Evolutionary conservation across 2,888 invertebrate species (phyloP), one percentile per base, ranked within the genome.

Genomic region (Drosophila percnosoma): DNA sequence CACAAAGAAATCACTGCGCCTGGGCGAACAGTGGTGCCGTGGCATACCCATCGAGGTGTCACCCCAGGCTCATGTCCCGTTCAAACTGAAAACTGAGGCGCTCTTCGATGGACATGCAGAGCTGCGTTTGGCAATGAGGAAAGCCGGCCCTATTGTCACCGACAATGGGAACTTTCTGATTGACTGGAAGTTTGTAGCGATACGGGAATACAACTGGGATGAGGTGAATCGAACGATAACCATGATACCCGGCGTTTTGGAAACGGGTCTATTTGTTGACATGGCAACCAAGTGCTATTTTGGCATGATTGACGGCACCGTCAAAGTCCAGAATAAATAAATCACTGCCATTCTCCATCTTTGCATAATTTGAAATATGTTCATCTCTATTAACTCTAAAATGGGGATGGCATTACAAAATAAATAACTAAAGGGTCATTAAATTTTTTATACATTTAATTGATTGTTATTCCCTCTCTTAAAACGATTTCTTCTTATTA

Each of bases 111-210:
- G 99, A 6, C 94, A 94, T 61, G 94, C 96, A 3, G 94, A 95
- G 63, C 94, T 99, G 42, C 94, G 99, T 75, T 96, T 96, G 96
- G 99, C 98, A 2, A 93, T 96, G 42, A 95, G 96, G 45, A 99
- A 99, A 94, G 98, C 98, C 36, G 98, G 99, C 6, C 99, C 99
- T 18, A 96, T 99, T 54, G 96, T 99, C 1, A 99, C 99, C 0
- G 99, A 99, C 91, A 99, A 99, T 94, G 98, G 99, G 1, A 99
- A 99, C 94, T 99, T 99, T 91, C 96, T 99, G 71, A 92, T 99
- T 18, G 99, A 99, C 93, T 99, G 99, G 99, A 94, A 95, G 76
- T 98, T 98, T 92, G 95, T 95, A 70, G 94, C 94, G 81, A 92
- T 94, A 13, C 94, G 94, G 85, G 93, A 94, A 53, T 93, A 94